Percentiles rank a stretch among this genome's conserved stretches.
Conservation (phyloP, 2,888 invertebrate species). For the Blastobasis adustella region DNA sequence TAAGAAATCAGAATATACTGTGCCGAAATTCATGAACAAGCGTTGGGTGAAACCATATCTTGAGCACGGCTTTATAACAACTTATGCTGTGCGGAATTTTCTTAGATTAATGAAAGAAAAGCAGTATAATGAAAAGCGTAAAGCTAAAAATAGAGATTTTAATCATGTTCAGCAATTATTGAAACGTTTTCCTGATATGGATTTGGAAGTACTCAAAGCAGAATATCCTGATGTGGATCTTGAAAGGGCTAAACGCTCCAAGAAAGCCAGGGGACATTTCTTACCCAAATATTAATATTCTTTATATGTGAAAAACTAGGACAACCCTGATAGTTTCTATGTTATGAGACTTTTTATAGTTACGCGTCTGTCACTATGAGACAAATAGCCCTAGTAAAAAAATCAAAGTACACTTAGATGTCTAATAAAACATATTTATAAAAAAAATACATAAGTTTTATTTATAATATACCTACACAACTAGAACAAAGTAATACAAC, state of each 20-base stretch:
- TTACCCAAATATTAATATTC: constrained; percentile 55
- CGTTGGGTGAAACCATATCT: constrained; percentile 77
- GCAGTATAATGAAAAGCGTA: constrained; percentile 71
- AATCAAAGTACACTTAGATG: background rate
- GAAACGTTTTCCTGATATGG: constrained; percentile 84
- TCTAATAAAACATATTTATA: background rate
- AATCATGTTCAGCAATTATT: constrained; percentile 81
- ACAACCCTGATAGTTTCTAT: no score
- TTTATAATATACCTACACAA: no score
- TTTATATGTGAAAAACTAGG: no score
- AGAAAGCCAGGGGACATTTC: constrained; percentile 78
- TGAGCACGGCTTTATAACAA: constrained; percentile 67
- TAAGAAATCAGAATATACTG: constrained; percentile 74
- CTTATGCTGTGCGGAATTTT: constrained; percentile 76
- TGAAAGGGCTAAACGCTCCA: constrained; percentile 74
- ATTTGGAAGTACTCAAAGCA: constrained; percentile 79
- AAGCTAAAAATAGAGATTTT: constrained; percentile 75
- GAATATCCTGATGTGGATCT: constrained; percentile 86
- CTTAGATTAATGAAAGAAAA: constrained; percentile 78
- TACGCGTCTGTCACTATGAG: no score
- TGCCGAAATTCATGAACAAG: constrained; percentile 80
- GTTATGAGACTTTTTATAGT: no score
- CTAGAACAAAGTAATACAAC: no score
- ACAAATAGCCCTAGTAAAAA: background rate
- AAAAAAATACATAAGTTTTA: background rate